Evolutionary conservation across 2,797 vertebrate species (phyloP).

Genomic region (Jordanella pulchra): DNA sequence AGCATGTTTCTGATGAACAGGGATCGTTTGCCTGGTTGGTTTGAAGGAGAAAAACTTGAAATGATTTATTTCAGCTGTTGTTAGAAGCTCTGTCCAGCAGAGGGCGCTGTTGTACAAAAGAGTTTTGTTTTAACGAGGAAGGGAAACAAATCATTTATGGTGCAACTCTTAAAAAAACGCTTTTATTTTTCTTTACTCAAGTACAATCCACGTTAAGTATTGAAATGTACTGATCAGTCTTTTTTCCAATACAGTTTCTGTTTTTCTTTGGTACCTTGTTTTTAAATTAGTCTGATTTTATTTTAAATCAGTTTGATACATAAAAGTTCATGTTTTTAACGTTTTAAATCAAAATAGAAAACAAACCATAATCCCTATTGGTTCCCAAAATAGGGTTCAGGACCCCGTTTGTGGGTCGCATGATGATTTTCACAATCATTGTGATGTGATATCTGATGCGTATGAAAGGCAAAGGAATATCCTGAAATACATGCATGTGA

Average conservation of each 20-base stretch:
- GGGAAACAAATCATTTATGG: not conserved
- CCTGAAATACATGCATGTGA: too few species aligned
- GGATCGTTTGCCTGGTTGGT: not conserved
- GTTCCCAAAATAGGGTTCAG: too few species aligned
- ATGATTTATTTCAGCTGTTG: not conserved
- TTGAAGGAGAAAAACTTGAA: not conserved
- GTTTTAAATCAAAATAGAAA: not conserved
- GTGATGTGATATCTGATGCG: too few species aligned
- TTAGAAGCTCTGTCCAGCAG: slow-evolving; percentile 39
- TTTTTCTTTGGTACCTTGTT: not conserved
- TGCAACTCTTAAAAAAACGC: not conserved
- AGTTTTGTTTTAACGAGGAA: not conserved
- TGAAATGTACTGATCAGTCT: not conserved
- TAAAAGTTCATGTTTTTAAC: not conserved
- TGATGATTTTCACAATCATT: too few species aligned
- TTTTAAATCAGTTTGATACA: not conserved
- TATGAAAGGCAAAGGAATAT: too few species aligned
- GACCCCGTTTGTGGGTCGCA: too few species aligned
- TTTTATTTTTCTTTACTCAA: not conserved
- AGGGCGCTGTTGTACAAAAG: slow-evolving; percentile 12
- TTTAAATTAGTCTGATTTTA: not conserved
- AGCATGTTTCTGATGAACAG: not conserved
- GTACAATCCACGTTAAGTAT: too few species aligned
- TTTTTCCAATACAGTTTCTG: not conserved
- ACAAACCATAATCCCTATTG: not conserved